Conservation (phyloP, 2,888 invertebrate species). For the Tipula helvola region DNA sequence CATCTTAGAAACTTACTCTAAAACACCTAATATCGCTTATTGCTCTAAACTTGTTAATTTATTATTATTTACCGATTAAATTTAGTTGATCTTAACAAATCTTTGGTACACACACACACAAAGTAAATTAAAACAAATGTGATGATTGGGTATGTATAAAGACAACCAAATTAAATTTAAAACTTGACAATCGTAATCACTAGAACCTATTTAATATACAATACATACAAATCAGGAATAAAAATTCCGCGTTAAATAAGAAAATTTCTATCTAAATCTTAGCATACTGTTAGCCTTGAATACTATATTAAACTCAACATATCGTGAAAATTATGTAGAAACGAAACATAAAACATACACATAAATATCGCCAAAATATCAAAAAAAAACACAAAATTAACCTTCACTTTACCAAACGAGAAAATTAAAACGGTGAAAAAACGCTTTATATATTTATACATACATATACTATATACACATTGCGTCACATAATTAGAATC, state of each 20-base stretch:
- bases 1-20: neutral
- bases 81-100: neutral
- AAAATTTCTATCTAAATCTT: neutral
- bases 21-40: neutral
- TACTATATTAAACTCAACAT: neutral
- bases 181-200: neutral
- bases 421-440: neutral
- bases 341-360: neutral
- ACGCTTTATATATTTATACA: neutral
- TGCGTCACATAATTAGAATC: too few relatives aligned
- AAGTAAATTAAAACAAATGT: neutral
- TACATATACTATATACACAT: neutral
- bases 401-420: neutral
- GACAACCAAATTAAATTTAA: neutral
- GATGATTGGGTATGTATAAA: neutral
- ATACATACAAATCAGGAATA: neutral
- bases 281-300: neutral
- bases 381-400: neutral
- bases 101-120: neutral
- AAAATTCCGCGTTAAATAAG: neutral
- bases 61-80: neutral
- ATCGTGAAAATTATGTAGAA: neutral
- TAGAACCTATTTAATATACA: neutral
- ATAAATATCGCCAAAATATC: neutral
- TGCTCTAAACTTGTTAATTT: neutral